A percentile compares a stretch with the other conserved stretches of the same genome.
These are phyloP conservation scores for Otus sunia DNA, from an alignment of 2,113 vertebrate species.

Conservation along the genomic window DNA sequence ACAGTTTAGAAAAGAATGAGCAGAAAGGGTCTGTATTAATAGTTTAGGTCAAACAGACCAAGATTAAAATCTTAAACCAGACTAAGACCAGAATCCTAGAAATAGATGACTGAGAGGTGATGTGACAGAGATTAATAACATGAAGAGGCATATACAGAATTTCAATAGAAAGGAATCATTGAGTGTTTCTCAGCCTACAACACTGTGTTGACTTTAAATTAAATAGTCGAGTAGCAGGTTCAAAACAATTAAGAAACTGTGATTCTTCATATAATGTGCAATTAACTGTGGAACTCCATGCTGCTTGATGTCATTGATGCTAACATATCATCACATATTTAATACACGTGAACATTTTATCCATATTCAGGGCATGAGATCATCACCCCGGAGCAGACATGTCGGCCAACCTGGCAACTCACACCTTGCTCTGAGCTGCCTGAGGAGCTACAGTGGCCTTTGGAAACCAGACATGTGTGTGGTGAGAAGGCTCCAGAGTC, in stretches of 20 bases:
- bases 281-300: background rate
- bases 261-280: background rate
- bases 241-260: background rate
- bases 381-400: accelerated
- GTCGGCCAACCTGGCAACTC: background rate
- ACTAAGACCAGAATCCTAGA: background rate
- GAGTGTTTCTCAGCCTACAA: background rate
- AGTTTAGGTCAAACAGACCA: background rate
- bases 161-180: background rate
- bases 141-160: background rate
- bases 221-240: background rate
- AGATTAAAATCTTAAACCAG: background rate
- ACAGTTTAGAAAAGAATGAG: background rate
- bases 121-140: background rate
- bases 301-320: background rate
- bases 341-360: background rate
- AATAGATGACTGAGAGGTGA: background rate
- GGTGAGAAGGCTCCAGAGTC: background rate
- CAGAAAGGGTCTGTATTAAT: background rate
- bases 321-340: background rate
- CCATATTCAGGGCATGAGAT: background rate
- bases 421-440: background rate
- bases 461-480: background rate
- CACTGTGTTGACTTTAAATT: background rate
- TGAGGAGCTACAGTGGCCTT: background rate